These are phyloP conservation scores for Holacanthella duospinosa DNA, from an alignment of 2,888 invertebrate genomes.

Conservation along the genomic window DNA sequence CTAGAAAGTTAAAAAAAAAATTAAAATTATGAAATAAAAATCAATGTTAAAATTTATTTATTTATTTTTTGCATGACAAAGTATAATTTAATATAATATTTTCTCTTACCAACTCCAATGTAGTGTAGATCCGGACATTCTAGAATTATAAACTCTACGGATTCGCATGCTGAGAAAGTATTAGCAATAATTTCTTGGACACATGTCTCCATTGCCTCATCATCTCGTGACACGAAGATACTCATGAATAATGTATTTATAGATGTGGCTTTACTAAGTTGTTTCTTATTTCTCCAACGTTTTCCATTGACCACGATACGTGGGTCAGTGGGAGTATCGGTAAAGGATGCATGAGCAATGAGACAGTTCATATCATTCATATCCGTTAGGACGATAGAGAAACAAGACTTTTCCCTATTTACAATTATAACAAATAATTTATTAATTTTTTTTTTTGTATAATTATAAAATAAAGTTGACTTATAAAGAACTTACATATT, in stretches of 20 bases:
- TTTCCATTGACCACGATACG: slow-evolving; percentile 21
- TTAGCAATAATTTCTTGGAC: slow-evolving; percentile 22
- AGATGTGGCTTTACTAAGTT: slow-evolving; percentile 43
- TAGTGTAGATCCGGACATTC: slow-evolving; percentile 22
- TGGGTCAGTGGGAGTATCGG: slow-evolving; percentile 25
- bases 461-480: not conserved
- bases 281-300: slow-evolving; percentile 23
- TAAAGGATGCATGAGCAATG: slow-evolving; percentile 28
- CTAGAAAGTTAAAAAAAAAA: slow-evolving; percentile 10
- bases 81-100: not conserved
- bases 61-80: not conserved
- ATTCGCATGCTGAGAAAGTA: slow-evolving; percentile 23
- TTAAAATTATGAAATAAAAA: slow-evolving; percentile 3
- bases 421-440: not conserved
- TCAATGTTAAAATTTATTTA: not conserved
- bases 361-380: slow-evolving; percentile 19
- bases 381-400: slow-evolving; percentile 28
- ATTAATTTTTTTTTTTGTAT: not conserved
- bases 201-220: slow-evolving; percentile 19
- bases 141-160: slow-evolving; percentile 22
- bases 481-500: slow-evolving; percentile 4
- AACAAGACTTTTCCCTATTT: slow-evolving; percentile 30
- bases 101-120: slow-evolving; percentile 15
- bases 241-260: slow-evolving; percentile 54
- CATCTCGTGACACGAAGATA: slow-evolving; percentile 45